Conservation (phyloP, 1,140 invertebrate genomes). For the Bombus balteatus region DNA sequence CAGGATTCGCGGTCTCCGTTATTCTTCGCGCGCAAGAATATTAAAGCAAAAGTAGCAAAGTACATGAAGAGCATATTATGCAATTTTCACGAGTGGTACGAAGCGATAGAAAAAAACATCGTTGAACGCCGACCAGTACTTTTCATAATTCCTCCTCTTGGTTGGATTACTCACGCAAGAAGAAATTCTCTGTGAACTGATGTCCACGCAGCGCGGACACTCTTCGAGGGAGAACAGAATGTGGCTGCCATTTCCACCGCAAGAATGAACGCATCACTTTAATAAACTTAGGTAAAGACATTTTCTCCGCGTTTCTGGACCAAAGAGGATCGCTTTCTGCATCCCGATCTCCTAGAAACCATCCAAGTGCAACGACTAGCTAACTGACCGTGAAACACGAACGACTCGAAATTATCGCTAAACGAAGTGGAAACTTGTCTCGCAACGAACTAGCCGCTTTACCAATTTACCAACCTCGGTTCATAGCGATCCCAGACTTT, state of each 20-base stretch:
- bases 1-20: too few species aligned
- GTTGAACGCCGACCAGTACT: too few species aligned
- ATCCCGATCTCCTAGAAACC: not conserved
- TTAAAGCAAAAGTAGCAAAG: not conserved
- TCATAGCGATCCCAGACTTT: not conserved
- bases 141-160: not conserved
- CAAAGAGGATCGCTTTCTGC: not conserved
- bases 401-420: constrained; percentile 10
- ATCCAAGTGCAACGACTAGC: not conserved
- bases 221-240: not conserved
- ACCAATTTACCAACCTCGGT: not conserved
- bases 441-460: not conserved
- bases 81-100: not conserved
- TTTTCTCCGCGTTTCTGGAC: not conserved
- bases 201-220: too few species aligned
- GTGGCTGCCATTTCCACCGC: too few species aligned
- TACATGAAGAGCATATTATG: not conserved
- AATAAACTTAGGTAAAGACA: constrained; percentile 12
- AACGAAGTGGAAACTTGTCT: constrained; percentile 23
- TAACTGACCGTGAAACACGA: constrained; percentile 36
- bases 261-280: not conserved
- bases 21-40: not conserved
- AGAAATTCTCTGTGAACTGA: not conserved
- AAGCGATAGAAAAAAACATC: not conserved
- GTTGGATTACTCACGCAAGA: not conserved